Evolutionary conservation across 2,113 vertebrate genomes (phyloP), one percentile per base, ranked within the genome.

Genomic region (Mormoops blainvillei): DNA sequence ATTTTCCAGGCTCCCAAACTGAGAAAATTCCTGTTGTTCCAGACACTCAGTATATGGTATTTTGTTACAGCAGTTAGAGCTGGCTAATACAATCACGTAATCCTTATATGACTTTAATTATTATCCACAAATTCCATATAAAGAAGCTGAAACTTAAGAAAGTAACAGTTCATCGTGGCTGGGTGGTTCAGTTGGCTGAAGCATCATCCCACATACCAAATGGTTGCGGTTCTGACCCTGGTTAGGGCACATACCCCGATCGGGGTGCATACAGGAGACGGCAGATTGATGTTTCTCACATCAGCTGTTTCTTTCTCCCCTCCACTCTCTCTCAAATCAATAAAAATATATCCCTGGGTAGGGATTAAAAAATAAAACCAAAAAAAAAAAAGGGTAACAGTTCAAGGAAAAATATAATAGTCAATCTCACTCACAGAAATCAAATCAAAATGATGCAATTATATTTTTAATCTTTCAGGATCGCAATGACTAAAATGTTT

Each of bases 91-190:
- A 93, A 73, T 52, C 74, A 86, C 18, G 41, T 33, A 92, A 95
- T 43, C 5, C 58, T 95, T 77, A 83, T 36, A 84, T 71, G 41
- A 70, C 26, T 70, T 61, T 78, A 77, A 89, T 58, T 77, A 52
- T 65, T 77, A 96, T 11, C 20, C 33, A 45, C 38, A 90, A 95
- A 91, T 68, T 63, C 80, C 6, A 41, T 36, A 43, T 73, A 12
- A 95, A 94, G 61, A 89, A 94, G 94, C 31, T 86, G 18, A 78
- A 4, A 31, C 82, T 43, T 87, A 77, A 82, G 36, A 94, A 50
- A 31, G 41, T 54, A 95, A 85, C 8, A 89, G 61, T 63, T 63
- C 26, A 31, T 28, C 58, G 26, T 63, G 61, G 61, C 61, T 63
- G 61, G 61, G 61, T 63, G 61, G 61, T 28, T 63, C 61, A 63